These are phyloP conservation scores for Solenopsis fugax DNA, from an alignment of 1,140 invertebrate genomes.

Conservation along the genomic window DNA sequence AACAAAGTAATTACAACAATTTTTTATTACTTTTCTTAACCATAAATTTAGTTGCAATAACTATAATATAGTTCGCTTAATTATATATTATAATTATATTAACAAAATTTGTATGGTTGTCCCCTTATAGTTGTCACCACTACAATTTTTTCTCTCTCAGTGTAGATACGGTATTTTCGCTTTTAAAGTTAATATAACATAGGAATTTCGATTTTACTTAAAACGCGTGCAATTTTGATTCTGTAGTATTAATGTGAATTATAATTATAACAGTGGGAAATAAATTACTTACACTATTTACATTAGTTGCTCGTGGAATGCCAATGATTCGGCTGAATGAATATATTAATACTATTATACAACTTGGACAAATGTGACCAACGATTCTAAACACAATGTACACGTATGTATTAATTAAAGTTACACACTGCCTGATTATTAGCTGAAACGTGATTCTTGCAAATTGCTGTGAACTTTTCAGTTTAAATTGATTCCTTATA, in stretches of 20 bases:
- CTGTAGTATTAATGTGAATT: neutral
- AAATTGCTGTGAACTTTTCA: neutral
- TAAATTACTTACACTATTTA: constrained; percentile 44
- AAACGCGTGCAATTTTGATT: neutral
- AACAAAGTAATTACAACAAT: too few relatives aligned
- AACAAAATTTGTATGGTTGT: too few relatives aligned
- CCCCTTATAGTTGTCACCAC: too few relatives aligned
- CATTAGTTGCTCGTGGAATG: neutral
- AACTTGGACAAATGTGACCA: neutral
- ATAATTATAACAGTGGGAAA: neutral
- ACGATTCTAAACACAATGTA: constrained; percentile 23
- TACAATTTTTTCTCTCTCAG: too few relatives aligned
- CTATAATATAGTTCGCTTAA: too few relatives aligned
- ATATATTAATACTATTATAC: constrained; percentile 23
- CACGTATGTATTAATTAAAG: constrained; percentile 16
- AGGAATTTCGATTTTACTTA: neutral
- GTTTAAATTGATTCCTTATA: neutral
- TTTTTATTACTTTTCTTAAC: too few relatives aligned
- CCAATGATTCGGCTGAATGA: neutral
- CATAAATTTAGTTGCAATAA: too few relatives aligned
- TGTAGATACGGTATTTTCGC: neutral
- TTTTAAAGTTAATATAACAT: neutral
- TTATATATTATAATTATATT: too few relatives aligned
- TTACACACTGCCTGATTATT: constrained; percentile 4
- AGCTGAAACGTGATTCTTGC: neutral